phyloP scores from a whole-genome alignment of 2,113 vertebrate genomes.

The Poeciliopsis prolifica region DNA sequence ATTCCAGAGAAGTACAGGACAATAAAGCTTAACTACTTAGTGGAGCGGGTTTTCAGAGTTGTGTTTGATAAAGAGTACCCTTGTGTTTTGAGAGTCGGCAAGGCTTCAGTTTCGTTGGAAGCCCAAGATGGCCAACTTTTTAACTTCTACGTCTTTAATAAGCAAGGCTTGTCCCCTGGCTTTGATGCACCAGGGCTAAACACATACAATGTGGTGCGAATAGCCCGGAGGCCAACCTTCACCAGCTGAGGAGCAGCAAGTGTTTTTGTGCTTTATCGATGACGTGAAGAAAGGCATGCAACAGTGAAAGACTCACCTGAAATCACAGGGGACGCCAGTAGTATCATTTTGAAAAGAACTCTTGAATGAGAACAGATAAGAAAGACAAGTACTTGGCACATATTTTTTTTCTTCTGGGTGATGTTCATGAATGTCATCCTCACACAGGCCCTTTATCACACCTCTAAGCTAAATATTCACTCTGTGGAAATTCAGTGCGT shows the following conservation, averaged over 20 bases:
- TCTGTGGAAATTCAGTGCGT: conserved; percentile 13
- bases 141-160: conserved; percentile 87
- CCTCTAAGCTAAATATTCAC: conserved; percentile 12
- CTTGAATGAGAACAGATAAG: neutral
- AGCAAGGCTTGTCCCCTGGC: conserved; percentile 85
- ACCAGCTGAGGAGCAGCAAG: conserved; percentile 48
- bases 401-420: neutral
- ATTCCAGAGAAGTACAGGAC: conserved; percentile 88
- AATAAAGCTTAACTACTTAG: conserved; percentile 87
- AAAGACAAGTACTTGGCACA: no score
- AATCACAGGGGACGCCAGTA: neutral
- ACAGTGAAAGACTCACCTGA: neutral
- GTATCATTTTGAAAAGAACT: neutral
- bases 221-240: conserved; percentile 79
- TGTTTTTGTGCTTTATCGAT: neutral
- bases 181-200: conserved; percentile 93
- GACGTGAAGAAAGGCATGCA: neutral
- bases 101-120: conserved; percentile 88
- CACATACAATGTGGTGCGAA: conserved; percentile 87
- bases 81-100: conserved; percentile 84
- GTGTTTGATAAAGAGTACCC: conserved; percentile 91
- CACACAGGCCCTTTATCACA: conserved; percentile 1
- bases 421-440: conserved; percentile 19
- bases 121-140: conserved; percentile 91
- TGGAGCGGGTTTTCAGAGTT: conserved; percentile 88